Percentiles rank a stretch among this genome's conserved stretches.
Evolutionary conservation across 2,113 vertebrate genomes (phyloP).

Genomic region (Pelusios castaneus): DNA sequence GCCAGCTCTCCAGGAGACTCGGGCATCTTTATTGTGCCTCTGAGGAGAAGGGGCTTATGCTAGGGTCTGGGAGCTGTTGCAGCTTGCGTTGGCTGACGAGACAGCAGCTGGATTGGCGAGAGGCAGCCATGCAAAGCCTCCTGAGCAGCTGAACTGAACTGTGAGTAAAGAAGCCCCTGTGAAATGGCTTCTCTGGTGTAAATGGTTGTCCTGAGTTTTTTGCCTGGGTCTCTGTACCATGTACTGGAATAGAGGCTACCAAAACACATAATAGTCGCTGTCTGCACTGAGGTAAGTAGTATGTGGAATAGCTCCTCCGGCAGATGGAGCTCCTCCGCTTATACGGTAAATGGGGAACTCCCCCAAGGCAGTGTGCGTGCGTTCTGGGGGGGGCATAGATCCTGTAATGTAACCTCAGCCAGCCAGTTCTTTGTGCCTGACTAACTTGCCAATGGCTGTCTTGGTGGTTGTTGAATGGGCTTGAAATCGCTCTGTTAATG

Average conservation of each 20-base stretch:
- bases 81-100: background rate
- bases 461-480: background rate
- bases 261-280: background rate
- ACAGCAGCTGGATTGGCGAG: background rate
- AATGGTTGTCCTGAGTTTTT: background rate
- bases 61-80: background rate
- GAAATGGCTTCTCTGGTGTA: background rate
- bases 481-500: background rate
- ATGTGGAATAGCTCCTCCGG: background rate
- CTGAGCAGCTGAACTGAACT: background rate
- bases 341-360: background rate
- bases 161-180: background rate
- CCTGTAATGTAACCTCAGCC: background rate
- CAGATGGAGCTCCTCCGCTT: background rate
- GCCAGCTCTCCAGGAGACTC: background rate
- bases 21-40: background rate
- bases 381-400: background rate
- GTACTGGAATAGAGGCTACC: background rate
- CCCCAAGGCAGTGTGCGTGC: background rate
- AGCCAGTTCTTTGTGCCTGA: background rate
- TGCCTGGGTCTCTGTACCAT: background rate
- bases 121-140: background rate
- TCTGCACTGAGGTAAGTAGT: background rate
- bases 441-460: background rate
- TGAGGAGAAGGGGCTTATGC: background rate